Base-by-base conservation (phyloP, 2,888 invertebrate species). In the Stenchaetothrips biformis region DNA sequence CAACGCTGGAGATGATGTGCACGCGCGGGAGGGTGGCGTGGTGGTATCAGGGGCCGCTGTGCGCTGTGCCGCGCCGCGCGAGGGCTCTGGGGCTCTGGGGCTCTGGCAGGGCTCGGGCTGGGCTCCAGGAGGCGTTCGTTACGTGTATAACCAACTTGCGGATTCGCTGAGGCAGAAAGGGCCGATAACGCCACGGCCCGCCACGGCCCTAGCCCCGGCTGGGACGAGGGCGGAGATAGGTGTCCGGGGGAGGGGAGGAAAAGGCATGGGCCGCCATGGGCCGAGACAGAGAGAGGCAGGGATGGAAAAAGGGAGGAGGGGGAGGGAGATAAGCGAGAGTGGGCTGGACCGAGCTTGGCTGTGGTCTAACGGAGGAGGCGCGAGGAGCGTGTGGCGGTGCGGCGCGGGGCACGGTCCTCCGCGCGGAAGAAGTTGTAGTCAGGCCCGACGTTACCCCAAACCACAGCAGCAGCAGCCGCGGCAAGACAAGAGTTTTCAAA, bases 211-310 rank as follows among this genome's bases (percentile, higher is more conserved):
- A 37, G 37, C 37, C 37, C 37, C 37, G 37, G 37, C 37, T 37
- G 37, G 37, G 67, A 74, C 67, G 67, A 74, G 67, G 67, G 25
- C 67, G 67, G 67, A 74, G 67, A 74, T 74, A 74, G 67, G 67
- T 74, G 83, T 85, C 83, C 84, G 85, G 84, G 82, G 53, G 37
- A 59, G 77, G 80, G 80, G 79, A 49, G 62, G 62, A 21, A 27
- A 48, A 53, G 79, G 37, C 37, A 37, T 37, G 37, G 37, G 37
- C 37, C 37, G 37, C 37, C 37, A 37, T 37, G 37, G 59, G 77
- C 82, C 81, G 82, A 82, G 82, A 81, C 81, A 81, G 82, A 81
- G 81, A 78, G 81, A 81, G 80, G 79, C 82, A 82, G 80, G 82
- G 81, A 79, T 67, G 82, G 81, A 67, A 37, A 37, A 37, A 21